phyloP scores from a whole-genome alignment of 1,140 invertebrate genomes.

The Notospermus geniculatus region DNA sequence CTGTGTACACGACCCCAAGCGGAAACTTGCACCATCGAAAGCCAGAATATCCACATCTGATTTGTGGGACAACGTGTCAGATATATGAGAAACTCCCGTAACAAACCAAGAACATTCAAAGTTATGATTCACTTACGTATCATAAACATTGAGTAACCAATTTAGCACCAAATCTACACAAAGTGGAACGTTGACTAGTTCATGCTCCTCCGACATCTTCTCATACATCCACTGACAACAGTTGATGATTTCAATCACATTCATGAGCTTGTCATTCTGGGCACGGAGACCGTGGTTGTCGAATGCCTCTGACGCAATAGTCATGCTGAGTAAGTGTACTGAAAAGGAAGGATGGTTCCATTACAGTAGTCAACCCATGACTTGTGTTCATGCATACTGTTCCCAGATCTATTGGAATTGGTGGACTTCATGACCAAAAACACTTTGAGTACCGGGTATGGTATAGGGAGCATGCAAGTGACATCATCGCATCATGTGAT shows the following conservation, averaged over 20 bases:
- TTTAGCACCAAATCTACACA: slow-evolving; percentile 95
- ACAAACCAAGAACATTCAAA: slow-evolving; percentile 10
- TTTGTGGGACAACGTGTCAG: neutral
- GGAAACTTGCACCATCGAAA: too few species aligned
- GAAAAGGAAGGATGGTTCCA: too few species aligned
- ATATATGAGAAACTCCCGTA: neutral
- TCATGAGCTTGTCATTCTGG: slow-evolving; percentile 91
- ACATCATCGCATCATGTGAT: too few species aligned
- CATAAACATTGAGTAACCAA: slow-evolving; percentile 98
- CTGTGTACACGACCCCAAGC: too few species aligned
- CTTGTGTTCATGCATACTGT: too few species aligned
- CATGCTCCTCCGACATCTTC: slow-evolving; percentile 68
- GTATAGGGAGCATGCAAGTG: too few species aligned
- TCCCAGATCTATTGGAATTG: too few species aligned
- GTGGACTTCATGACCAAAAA: too few species aligned
- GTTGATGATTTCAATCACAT: slow-evolving; percentile 92
- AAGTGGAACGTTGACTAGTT: slow-evolving; percentile 69
- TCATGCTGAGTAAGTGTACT: slow-evolving; percentile 84
- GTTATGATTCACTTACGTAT: slow-evolving; percentile 73
- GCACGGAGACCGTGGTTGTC: slow-evolving; percentile 89
- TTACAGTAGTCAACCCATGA: too few species aligned
- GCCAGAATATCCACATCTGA: too few species aligned
- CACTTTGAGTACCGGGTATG: too few species aligned
- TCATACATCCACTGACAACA: slow-evolving; percentile 89
- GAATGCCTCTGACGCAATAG: slow-evolving; percentile 85